Base-by-base conservation (phyloP, 2,888 invertebrate genomes). In the Parnassius orleans region DNA sequence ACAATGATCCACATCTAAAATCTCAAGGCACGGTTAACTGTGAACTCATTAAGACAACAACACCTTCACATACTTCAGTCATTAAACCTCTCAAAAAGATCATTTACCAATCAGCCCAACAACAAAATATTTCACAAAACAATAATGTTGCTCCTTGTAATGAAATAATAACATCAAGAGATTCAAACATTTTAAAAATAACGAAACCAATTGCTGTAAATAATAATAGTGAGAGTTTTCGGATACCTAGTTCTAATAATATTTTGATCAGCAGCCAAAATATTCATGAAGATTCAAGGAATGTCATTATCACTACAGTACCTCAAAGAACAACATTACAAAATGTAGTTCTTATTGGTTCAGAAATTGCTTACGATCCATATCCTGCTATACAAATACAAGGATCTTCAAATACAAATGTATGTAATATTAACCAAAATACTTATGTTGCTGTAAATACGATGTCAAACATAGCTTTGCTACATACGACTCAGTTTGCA, bases 331-430 rank as follows among this genome's bases (percentile, higher is more conserved):
- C 77, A 5, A 62, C 72, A 1, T 57, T 79, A 53, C 77, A 78
- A 43, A 87, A 85, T 68, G 72, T 87, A 9, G 75, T 86, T 12
- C 61, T 86, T 9, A 69, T 87, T 60, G 76, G 80, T 15, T 72
- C 82, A 10, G 77, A 83, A 19, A 66, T 84, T 41, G 73, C 80
- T 19, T 86, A 83, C 58, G 78, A 83, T 66, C 72, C 79, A 5
- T 80, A 74, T 64, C 33, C 72, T n/a, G 59, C 71, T 9, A 63
- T 81, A 41, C 76, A 77, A 53, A 55, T 68, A 51, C 66, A 69
- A 54, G 68, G 68, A 69, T 68, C 68, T n/a, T 69, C 71, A 47
- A 58, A 72, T 33, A 72, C 64, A 46, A 67, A 72, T 3, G 52
- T 69, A 12, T 57, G 66, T 5, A 73, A 64, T 68, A 56, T 74